Evolutionary conservation across 2,888 invertebrate species (phyloP).

Genomic region (Holacanthella duospinosa): DNA sequence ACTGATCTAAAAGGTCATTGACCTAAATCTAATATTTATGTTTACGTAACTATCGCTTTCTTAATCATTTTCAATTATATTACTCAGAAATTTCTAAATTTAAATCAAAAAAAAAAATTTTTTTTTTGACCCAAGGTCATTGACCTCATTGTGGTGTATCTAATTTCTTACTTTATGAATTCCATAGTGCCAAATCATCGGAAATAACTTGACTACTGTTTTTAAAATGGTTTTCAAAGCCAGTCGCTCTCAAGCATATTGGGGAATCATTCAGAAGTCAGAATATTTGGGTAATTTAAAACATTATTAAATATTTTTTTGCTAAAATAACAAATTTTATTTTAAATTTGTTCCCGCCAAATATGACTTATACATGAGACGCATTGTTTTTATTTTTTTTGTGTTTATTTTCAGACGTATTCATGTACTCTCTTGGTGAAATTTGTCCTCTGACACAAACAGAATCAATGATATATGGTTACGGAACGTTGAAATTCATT

Average conservation of each 20-base stretch:
- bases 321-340: neutral
- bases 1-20: too few species aligned
- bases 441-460: conserved; percentile 34
- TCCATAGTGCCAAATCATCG: conserved; percentile 33
- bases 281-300: conserved; percentile 28
- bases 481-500: conserved; percentile 35
- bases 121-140: neutral
- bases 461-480: conserved; percentile 36
- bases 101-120: neutral
- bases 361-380: neutral
- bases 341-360: neutral
- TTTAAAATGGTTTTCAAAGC: conserved; percentile 37
- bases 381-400: neutral
- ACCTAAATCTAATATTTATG: too few species aligned
- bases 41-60: too few species aligned
- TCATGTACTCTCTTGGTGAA: conserved; percentile 31
- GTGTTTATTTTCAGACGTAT: conserved; percentile 17
- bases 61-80: too few species aligned
- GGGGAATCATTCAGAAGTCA: conserved; percentile 26
- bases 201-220: conserved; percentile 34
- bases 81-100: neutral
- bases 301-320: neutral
- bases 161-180: too few species aligned
- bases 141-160: too few species aligned
- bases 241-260: conserved; percentile 32